phyloP scores from a whole-genome alignment of 2,113 vertebrate species.

The Dinomys branickii region DNA sequence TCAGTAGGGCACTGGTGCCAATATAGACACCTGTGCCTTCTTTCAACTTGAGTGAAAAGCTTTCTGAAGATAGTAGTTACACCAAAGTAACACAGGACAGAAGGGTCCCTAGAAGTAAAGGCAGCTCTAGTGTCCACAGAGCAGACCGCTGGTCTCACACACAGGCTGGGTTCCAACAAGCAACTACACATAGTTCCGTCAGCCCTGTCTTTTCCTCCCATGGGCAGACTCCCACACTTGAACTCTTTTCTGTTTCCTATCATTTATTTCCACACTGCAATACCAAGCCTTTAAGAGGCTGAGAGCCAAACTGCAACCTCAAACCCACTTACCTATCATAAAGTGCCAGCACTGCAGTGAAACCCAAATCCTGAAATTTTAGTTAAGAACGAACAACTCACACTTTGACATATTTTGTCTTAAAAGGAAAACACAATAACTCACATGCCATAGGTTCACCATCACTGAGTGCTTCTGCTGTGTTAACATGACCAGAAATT shows the following conservation, averaged over 20 bases:
- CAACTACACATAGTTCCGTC: neutral
- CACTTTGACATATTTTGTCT: neutral
- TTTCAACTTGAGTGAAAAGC: neutral
- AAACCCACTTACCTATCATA: neutral
- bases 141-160: neutral
- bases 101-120: neutral
- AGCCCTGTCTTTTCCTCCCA: too few species aligned
- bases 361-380: neutral
- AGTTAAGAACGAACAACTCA: neutral
- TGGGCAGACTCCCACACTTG: neutral
- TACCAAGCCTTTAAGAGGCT: neutral
- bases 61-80: neutral
- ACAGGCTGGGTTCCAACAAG: neutral
- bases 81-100: neutral
- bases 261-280: neutral
- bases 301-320: neutral
- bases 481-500: accelerated
- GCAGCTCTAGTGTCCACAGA: neutral
- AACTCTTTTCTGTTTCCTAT: accelerated
- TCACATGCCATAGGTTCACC: neutral
- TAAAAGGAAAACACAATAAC: neutral
- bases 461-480: neutral
- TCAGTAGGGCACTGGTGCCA: too few species aligned
- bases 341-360: neutral
- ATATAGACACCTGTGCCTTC: neutral